These are phyloP conservation scores for Busseola fusca DNA, from an alignment of 2,888 invertebrate genomes.

Conservation along the genomic window DNA sequence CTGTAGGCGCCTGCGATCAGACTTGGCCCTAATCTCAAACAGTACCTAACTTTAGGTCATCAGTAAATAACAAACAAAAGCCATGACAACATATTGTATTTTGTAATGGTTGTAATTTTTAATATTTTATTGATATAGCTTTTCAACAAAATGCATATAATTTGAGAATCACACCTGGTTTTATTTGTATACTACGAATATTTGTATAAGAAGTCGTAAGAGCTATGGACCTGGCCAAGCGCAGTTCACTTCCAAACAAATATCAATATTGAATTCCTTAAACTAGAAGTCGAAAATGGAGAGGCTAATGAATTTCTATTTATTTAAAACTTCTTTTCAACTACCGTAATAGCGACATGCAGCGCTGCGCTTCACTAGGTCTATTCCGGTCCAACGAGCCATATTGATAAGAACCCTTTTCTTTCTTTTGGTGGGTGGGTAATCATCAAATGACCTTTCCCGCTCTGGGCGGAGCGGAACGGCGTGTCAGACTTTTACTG, in stretches of 20 bases:
- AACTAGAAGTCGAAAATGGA: neutral
- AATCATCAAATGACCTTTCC: too few species aligned
- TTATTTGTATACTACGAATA: conserved; percentile 2
- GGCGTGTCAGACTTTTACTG: too few species aligned
- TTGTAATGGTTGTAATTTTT: conserved; percentile 10
- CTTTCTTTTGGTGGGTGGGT: too few species aligned
- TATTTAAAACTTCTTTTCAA: conserved; percentile 1
- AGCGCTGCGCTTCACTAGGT: neutral
- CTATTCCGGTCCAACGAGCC: neutral
- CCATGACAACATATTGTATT: conserved; percentile 3
- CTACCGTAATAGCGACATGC: neutral
- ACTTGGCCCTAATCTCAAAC: too few species aligned
- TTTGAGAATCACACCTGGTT: conserved; percentile 11
- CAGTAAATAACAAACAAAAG: too few species aligned
- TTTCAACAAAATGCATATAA: conserved; percentile 16
- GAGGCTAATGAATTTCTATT: neutral
- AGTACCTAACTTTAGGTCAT: too few species aligned
- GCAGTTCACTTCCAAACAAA: neutral
- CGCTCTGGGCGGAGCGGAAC: too few species aligned
- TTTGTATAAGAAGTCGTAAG: neutral
- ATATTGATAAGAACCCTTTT: too few species aligned
- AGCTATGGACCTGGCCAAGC: neutral
- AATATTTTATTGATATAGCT: neutral
- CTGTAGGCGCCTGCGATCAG: too few species aligned
- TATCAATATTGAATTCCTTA: neutral